A percentile compares a stretch with the other conserved stretches of the same genome.
These are phyloP conservation scores for Nowickia ferox DNA, from an alignment of 2,888 invertebrate species.

Conservation along the genomic window DNA sequence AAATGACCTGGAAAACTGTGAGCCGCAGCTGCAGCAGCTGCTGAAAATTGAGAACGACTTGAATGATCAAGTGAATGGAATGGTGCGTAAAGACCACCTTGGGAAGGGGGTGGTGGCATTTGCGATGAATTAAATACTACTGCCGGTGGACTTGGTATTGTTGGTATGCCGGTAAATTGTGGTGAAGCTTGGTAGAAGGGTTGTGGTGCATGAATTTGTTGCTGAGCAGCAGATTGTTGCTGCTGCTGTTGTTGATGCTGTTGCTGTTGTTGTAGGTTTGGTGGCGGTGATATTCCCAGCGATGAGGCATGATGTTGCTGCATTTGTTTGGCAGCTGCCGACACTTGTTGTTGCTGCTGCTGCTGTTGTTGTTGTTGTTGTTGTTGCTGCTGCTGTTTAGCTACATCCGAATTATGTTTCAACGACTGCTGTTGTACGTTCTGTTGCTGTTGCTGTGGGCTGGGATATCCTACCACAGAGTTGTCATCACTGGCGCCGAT, in stretches of 20 bases:
- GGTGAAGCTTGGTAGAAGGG: constrained; percentile 86
- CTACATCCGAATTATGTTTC: constrained; percentile 79
- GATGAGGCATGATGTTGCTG: constrained; percentile 84
- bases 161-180: constrained; percentile 91
- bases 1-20: constrained; percentile 85
- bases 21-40: constrained; percentile 85
- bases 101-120: constrained; percentile 85
- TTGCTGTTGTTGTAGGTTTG: constrained; percentile 89
- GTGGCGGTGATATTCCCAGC: constrained; percentile 83
- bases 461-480: constrained; percentile 82
- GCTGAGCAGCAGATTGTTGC: constrained; percentile 82
- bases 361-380: constrained; percentile 80
- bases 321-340: constrained; percentile 84
- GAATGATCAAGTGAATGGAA: constrained; percentile 88
- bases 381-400: constrained; percentile 79
- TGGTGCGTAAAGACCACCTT: constrained; percentile 91
- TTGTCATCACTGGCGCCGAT: constrained; percentile 73
- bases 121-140: constrained; percentile 91
- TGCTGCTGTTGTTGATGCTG: constrained; percentile 84
- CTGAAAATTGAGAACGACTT: constrained; percentile 91
- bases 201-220: constrained; percentile 83
- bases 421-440: constrained; percentile 72
- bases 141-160: constrained; percentile 93
- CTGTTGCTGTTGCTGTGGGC: constrained; percentile 82
- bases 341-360: constrained; percentile 76